Percentiles rank a stretch among this genome's conserved stretches.
phyloP scores from a whole-genome alignment of 1,140 invertebrate genomes.

The Dendrolimus kikuchii region DNA sequence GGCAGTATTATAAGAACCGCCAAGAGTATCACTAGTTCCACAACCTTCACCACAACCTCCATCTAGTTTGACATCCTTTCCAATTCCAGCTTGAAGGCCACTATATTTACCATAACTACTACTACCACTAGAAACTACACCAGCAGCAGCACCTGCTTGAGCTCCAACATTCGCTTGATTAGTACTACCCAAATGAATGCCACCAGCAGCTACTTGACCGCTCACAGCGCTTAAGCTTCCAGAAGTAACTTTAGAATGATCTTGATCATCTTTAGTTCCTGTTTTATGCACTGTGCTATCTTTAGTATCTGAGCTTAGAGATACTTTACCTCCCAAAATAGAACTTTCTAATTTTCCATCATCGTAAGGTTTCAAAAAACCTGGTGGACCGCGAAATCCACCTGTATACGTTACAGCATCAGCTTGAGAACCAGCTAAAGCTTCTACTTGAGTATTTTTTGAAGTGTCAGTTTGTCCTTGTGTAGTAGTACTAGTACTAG shows the following conservation, averaged over 20 bases:
- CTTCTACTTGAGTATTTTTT: constrained; percentile 13
- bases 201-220: background rate
- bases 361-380: constrained; percentile 48
- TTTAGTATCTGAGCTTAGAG: constrained; percentile 1
- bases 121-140: background rate
- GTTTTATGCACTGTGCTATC: background rate
- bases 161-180: constrained; percentile 6
- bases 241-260: too few species aligned
- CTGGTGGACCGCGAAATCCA: constrained; percentile 56
- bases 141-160: constrained; percentile 6
- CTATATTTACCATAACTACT: too few species aligned
- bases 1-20: background rate
- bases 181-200: background rate
- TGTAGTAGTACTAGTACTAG: background rate
- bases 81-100: too few species aligned
- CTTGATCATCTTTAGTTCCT: background rate
- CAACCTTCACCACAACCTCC: too few species aligned
- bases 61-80: too few species aligned
- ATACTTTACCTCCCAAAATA: background rate
- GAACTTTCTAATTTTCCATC: constrained; percentile 21
- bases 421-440: constrained; percentile 27
- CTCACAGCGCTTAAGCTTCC: background rate
- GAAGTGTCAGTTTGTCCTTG: constrained; percentile 2
- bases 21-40: too few species aligned
- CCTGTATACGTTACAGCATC: constrained; percentile 47